Percentiles rank a stretch among this genome's conserved stretches.
phyloP scores from a whole-genome alignment of 2,113 vertebrate genomes.

The Campylomormyrus tamandua region DNA sequence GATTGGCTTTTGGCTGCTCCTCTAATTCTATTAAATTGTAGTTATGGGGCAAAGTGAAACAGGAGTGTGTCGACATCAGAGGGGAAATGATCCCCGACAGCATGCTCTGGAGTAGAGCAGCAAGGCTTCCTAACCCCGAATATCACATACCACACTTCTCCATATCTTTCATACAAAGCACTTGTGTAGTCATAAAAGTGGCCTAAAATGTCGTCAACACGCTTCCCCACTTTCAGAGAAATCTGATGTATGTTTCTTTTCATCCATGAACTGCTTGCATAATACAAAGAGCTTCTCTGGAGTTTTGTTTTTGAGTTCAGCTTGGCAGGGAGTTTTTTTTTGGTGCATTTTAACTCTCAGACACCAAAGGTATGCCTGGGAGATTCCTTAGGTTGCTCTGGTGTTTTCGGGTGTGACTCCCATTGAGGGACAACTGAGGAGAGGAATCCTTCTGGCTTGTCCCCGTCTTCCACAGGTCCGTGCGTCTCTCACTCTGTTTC shows the following conservation, averaged over 20 bases:
- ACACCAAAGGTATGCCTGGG: background rate
- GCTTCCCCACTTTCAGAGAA: background rate
- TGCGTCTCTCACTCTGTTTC: background rate
- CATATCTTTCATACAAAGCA: background rate
- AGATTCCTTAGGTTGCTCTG: background rate
- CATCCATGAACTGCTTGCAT: slow-evolving; percentile 9
- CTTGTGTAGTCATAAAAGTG: background rate
- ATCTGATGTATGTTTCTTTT: background rate
- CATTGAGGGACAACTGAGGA: background rate
- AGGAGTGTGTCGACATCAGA: background rate
- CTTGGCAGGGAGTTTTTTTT: background rate
- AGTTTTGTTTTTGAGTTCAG: background rate
- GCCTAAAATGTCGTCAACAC: background rate
- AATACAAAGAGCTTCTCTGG: background rate
- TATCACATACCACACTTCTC: background rate
- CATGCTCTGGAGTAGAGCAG: background rate
- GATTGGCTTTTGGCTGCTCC: background rate
- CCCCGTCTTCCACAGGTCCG: background rate
- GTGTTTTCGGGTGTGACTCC: background rate
- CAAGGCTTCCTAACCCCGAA: background rate
- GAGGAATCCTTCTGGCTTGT: background rate
- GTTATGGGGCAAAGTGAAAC: background rate
- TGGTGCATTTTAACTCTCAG: background rate
- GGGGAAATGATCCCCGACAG: background rate
- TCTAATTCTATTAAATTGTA: background rate